Evolutionary conservation across 2,113 vertebrate species (phyloP).

Genomic region (Toxostoma redivivum): DNA sequence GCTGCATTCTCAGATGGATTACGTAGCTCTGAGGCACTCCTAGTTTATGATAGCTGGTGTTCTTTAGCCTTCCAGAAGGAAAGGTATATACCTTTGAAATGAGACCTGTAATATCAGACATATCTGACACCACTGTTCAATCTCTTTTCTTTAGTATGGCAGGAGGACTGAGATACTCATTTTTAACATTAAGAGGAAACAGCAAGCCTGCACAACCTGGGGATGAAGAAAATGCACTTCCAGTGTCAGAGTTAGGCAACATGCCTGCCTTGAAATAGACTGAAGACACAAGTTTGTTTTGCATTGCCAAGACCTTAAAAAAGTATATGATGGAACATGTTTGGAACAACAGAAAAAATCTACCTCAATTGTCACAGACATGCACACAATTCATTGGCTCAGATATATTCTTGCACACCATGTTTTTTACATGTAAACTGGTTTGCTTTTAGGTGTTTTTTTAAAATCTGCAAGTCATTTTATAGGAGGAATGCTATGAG

Average conservation of each 20-base stretch:
- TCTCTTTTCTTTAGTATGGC: conserved; percentile 76
- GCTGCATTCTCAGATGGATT: background rate
- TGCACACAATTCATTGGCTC: background rate
- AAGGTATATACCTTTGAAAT: background rate
- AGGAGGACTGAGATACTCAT: conserved; percentile 86
- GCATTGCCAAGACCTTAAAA: background rate
- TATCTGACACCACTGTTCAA: background rate
- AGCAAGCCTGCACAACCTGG: background rate
- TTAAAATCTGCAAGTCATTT: background rate
- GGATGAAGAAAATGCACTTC: conserved; percentile 50
- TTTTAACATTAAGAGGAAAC: conserved; percentile 73
- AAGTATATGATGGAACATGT: background rate
- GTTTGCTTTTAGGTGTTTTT: background rate
- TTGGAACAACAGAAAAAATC: background rate
- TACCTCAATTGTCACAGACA: conserved; percentile 16
- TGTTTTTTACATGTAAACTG: background rate
- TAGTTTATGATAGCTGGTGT: background rate
- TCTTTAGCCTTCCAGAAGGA: background rate
- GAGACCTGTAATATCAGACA: background rate
- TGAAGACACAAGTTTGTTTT: background rate
- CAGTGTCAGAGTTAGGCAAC: conserved; percentile 36
- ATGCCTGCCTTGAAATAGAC: background rate
- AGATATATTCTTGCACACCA: background rate
- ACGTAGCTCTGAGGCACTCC: background rate
- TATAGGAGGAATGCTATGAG: background rate